Evolutionary conservation across 1,140 invertebrate species (phyloP).

Genomic region (Hylaeus volcanicus): DNA sequence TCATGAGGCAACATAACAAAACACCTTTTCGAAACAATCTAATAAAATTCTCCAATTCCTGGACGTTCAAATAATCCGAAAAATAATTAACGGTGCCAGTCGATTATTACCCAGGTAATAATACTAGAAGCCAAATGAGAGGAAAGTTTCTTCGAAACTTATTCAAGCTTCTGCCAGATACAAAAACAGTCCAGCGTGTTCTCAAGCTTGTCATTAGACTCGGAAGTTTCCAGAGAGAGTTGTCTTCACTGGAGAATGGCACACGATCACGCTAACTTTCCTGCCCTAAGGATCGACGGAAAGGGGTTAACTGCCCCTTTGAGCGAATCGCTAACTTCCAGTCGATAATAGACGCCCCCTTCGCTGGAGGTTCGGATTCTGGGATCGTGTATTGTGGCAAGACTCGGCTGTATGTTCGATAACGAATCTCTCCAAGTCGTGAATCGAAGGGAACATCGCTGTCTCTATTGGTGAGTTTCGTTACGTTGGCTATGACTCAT

Average conservation of each 20-base stretch:
- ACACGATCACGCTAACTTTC: neutral
- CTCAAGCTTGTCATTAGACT: neutral
- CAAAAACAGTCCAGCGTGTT: neutral
- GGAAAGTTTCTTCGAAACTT: neutral
- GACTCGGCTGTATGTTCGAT: neutral
- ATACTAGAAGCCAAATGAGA: too few species aligned
- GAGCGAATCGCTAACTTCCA: constrained; percentile 10
- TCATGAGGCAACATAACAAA: too few species aligned
- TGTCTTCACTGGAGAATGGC: neutral
- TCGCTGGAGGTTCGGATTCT: neutral
- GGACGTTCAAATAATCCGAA: too few species aligned
- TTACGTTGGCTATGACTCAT: constrained; percentile 17
- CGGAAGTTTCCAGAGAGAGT: too few species aligned
- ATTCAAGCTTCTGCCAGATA: neutral
- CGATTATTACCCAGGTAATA: too few species aligned
- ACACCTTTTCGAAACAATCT: too few species aligned
- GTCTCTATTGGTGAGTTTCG: constrained; percentile 7
- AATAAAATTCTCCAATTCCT: too few species aligned
- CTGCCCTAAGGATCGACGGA: neutral
- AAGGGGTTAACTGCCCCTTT: constrained; percentile 34
- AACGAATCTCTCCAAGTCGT: constrained; percentile 15
- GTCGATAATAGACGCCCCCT: neutral
- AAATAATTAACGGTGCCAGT: too few species aligned
- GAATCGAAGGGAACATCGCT: neutral
- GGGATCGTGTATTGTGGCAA: neutral